Evolutionary conservation across 2,888 invertebrate species (phyloP).

Genomic region (Meiosimyza platycephala): DNA sequence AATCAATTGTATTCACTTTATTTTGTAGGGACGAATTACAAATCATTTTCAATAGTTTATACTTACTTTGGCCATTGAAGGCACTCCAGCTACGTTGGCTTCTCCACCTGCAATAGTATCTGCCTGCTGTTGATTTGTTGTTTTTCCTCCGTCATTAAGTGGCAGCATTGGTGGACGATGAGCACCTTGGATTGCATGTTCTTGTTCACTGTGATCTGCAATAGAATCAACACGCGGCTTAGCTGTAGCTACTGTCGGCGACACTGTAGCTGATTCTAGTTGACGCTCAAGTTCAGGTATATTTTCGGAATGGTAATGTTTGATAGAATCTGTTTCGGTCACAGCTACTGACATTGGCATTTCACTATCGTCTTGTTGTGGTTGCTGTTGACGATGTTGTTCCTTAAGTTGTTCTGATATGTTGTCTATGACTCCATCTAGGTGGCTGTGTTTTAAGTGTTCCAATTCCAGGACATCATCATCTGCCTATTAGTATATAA

Average conservation of each 20-base stretch:
- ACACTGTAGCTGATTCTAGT: conserved; percentile 58
- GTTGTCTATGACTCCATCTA: conserved; percentile 46
- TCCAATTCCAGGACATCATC: conserved; percentile 70
- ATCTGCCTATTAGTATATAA: conserved; percentile 62
- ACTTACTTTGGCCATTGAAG: conserved; percentile 50
- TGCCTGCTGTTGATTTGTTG: conserved; percentile 37
- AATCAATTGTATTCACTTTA: neutral
- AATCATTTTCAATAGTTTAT: neutral
- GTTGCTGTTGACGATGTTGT: conserved; percentile 47
- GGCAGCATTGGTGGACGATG: conserved; percentile 54
- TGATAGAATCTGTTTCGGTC: conserved; percentile 41
- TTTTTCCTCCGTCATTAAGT: conserved; percentile 52
- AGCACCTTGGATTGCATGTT: conserved; percentile 45
- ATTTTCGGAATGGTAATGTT: conserved; percentile 45
- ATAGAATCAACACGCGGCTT: conserved; percentile 37
- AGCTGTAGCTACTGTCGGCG: conserved; percentile 51
- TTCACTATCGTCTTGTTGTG: conserved; percentile 43
- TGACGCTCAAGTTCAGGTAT: conserved; percentile 62
- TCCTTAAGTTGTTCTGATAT: conserved; percentile 33
- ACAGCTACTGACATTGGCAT: conserved; percentile 41
- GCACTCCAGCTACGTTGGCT: conserved; percentile 46
- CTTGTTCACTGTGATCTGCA: conserved; percentile 40
- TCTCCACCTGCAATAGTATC: conserved; percentile 40
- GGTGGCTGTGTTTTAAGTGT: conserved; percentile 65
- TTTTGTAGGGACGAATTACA: neutral